Conservation (phyloP, 1,140 invertebrate species). For the Leptinotarsa lineolata region DNA sequence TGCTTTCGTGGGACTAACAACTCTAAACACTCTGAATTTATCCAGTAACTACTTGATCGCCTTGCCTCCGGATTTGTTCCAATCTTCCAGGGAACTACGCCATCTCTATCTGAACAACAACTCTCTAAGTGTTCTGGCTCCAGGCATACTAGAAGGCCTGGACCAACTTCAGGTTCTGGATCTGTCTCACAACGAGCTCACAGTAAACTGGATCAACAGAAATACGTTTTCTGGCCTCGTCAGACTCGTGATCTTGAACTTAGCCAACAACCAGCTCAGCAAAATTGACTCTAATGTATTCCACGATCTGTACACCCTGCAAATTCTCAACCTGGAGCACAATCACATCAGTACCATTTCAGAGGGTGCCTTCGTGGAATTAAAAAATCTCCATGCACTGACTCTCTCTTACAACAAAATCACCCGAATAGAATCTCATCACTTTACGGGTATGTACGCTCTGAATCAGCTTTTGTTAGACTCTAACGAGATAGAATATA, state of each 20-base stretch:
- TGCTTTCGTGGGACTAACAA: slow-evolving; percentile 69
- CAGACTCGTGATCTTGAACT: slow-evolving; percentile 74
- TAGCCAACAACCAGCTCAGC: slow-evolving; percentile 74
- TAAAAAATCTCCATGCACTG: slow-evolving; percentile 77
- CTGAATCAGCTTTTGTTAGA: slow-evolving; percentile 76
- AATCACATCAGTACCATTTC: slow-evolving; percentile 75
- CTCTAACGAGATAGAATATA: slow-evolving; percentile 70
- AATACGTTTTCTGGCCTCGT: slow-evolving; percentile 76
- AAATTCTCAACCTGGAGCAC: slow-evolving; percentile 75
- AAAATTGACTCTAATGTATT: slow-evolving; percentile 74
- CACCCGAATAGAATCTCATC: slow-evolving; percentile 67
- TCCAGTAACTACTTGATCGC: slow-evolving; percentile 77
- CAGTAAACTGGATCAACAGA: slow-evolving; percentile 76
- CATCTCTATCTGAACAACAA: slow-evolving; percentile 81
- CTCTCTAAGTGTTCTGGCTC: slow-evolving; percentile 74
- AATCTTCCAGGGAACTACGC: slow-evolving; percentile 67
- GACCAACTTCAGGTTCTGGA: slow-evolving; percentile 78
- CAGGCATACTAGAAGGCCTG: slow-evolving; percentile 75
- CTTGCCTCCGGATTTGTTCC: slow-evolving; percentile 75
- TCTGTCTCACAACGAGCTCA: slow-evolving; percentile 76
- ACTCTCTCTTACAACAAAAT: slow-evolving; percentile 76
- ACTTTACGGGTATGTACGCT: slow-evolving; percentile 73
- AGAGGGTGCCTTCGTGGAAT: slow-evolving; percentile 73
- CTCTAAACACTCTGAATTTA: slow-evolving; percentile 72
- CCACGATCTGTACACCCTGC: slow-evolving; percentile 74